Evolutionary conservation across 2,797 vertebrate species (phyloP).

Genomic region (Muscicapa striata): DNA sequence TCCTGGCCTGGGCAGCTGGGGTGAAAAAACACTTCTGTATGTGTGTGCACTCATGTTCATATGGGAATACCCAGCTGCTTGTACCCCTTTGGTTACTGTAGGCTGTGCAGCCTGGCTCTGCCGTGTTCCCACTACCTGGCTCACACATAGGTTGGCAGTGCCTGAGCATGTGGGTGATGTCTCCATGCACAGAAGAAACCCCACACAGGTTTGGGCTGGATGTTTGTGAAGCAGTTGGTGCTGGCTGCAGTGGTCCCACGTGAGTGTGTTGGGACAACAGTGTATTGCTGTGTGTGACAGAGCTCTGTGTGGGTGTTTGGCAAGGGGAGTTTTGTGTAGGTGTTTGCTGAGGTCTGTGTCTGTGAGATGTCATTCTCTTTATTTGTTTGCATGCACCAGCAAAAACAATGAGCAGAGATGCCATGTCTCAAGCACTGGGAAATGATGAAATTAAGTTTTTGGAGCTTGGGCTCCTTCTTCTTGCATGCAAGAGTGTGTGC

Average conservation of each 20-base stretch:
- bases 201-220: neutral
- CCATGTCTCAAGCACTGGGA: neutral
- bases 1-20: neutral
- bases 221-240: fast-evolving
- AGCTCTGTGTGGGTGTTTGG: neutral
- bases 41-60: too few relatives aligned
- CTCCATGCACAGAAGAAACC: neutral
- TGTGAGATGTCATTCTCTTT: neutral
- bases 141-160: neutral
- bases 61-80: neutral
- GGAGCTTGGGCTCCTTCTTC: neutral
- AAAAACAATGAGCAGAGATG: neutral
- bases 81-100: neutral
- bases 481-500: neutral
- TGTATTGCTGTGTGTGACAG: neutral
- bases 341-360: neutral
- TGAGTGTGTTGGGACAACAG: neutral
- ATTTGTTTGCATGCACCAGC: neutral
- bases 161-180: neutral
- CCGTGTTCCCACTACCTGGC: neutral
- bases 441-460: neutral
- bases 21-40: neutral
- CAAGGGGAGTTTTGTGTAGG: neutral
- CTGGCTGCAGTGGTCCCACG: fast-evolving
- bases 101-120: neutral